phyloP scores from a whole-genome alignment of 2,113 vertebrate genomes.

The Scalopus aquaticus region DNA sequence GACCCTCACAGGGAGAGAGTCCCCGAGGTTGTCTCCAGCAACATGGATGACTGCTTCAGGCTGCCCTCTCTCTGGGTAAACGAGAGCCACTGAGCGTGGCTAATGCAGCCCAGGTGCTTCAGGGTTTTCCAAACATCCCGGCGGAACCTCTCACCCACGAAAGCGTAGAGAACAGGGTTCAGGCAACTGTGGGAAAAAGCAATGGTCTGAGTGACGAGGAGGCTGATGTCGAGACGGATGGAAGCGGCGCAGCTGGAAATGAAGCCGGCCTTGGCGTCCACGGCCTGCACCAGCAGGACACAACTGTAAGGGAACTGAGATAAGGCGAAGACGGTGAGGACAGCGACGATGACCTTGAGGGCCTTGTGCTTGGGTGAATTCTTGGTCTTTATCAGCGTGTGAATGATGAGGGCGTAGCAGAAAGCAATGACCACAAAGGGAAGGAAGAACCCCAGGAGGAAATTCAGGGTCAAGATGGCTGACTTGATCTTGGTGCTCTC shows the following conservation, averaged over 20 bases:
- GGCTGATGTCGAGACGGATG: slow-evolving; percentile 82
- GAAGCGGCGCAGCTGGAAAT: slow-evolving; percentile 81
- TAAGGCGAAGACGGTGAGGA: slow-evolving; percentile 90
- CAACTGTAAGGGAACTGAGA: slow-evolving; percentile 92
- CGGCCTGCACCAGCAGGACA: slow-evolving; percentile 87
- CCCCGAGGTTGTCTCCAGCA: slow-evolving; percentile 87
- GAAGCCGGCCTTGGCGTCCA: slow-evolving; percentile 74
- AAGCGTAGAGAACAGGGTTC: slow-evolving; percentile 93
- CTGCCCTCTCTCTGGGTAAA: slow-evolving; percentile 66
- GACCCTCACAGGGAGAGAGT: slow-evolving; percentile 84
- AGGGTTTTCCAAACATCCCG: slow-evolving; percentile 85
- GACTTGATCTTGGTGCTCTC: slow-evolving; percentile 82
- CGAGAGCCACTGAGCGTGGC: slow-evolving; percentile 79
- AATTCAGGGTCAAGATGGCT: slow-evolving; percentile 86
- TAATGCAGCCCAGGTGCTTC: slow-evolving; percentile 67
- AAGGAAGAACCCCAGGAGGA: slow-evolving; percentile 90
- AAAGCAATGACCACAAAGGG: slow-evolving; percentile 89
- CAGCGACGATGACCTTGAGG: slow-evolving; percentile 88
- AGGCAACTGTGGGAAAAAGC: slow-evolving; percentile 93
- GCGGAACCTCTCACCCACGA: slow-evolving; percentile 91
- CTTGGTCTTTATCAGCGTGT: slow-evolving; percentile 88
- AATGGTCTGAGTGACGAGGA: slow-evolving; percentile 89
- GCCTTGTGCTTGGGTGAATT: slow-evolving; percentile 93
- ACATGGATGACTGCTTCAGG: slow-evolving; percentile 85
- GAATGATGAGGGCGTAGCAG: slow-evolving; percentile 92